Base-by-base conservation (phyloP, 1,140 invertebrate genomes). In the Ooceraea biroi region DNA sequence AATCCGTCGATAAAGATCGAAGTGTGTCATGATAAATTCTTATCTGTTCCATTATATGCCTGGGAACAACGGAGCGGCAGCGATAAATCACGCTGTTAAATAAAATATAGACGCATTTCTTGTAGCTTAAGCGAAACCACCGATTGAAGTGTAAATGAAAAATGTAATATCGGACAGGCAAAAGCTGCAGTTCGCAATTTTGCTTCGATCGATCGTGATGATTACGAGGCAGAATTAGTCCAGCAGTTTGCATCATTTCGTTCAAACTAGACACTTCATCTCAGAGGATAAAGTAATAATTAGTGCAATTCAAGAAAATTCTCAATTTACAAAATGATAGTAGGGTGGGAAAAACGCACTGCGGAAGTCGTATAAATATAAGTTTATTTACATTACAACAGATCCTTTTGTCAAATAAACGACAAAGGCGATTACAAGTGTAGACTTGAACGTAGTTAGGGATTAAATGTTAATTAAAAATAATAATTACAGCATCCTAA, bases 361-460 rank as follows among this genome's bases (percentile, higher is more conserved):
- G 55, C 48, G 41, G 22, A 44, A 60, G 14, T 93, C 88, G 89
- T 94, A 94, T 94, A 94, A 94, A 93, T 94, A 94, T 94, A 94
- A 92, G 93, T 94, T 94, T 94, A 94, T 94, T 94, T 94, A 94
- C 93, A 94, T 93, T 93, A 91, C 92, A 94, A 94, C 93, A 92
- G 90, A 92, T 93, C 78, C 91, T 91, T 88, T 91, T 90, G 90
- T 89, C 87, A 88, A 90, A 88, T 91, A 88, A 89, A 77, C 83
- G 90, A 90, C 91, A 87, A 91, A 92, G 89, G 85, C 88, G 85
- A 89, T 91, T 91, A 91, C 88, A 85, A 86, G 89, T 93, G 88
- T 93, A 91, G 88, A 90, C 80, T 71, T 93, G 89, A 91, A 92
- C 87, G 36, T 88, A 92, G 83, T 89, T 92, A 90, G 89, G 89